phyloP scores from a whole-genome alignment of 2,888 invertebrate genomes.

The Oegoconia quadripuncta region DNA sequence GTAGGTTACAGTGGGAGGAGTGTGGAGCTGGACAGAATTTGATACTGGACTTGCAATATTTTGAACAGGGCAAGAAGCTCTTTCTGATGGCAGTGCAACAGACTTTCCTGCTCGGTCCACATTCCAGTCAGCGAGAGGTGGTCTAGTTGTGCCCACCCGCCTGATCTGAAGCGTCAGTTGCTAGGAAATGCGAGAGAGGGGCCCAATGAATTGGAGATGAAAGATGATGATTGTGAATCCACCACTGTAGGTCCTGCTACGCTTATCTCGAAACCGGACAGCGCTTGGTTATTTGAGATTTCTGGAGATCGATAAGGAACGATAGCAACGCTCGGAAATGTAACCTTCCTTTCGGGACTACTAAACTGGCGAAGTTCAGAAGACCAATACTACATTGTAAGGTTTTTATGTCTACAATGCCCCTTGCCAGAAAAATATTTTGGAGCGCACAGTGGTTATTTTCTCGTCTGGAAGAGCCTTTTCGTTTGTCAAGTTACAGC shows the following conservation, averaged over 20 bases:
- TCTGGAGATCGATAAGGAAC: neutral
- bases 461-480: conserved; percentile 16
- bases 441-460: neutral
- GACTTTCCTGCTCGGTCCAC: neutral
- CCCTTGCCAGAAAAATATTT: neutral
- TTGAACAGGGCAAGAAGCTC: conserved; percentile 10
- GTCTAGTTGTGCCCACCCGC: conserved; percentile 19
- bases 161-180: conserved; percentile 21
- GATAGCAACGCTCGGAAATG: conserved; percentile 7
- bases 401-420: neutral
- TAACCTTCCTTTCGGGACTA: conserved; percentile 13
- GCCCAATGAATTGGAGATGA: conserved; percentile 12
- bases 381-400: conserved; percentile 14
- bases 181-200: conserved; percentile 13
- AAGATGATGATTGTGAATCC: conserved; percentile 7
- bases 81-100: conserved; percentile 7
- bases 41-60: neutral
- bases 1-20: conserved; percentile 25
- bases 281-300: neutral
- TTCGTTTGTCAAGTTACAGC: conserved; percentile 15
- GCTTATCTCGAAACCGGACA: neutral
- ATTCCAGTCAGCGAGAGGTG: neutral
- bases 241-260: conserved; percentile 12
- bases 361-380: conserved; percentile 19
- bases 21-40: neutral